Conservation (phyloP, 2,888 invertebrate genomes). For the Leucophora obtusa region DNA sequence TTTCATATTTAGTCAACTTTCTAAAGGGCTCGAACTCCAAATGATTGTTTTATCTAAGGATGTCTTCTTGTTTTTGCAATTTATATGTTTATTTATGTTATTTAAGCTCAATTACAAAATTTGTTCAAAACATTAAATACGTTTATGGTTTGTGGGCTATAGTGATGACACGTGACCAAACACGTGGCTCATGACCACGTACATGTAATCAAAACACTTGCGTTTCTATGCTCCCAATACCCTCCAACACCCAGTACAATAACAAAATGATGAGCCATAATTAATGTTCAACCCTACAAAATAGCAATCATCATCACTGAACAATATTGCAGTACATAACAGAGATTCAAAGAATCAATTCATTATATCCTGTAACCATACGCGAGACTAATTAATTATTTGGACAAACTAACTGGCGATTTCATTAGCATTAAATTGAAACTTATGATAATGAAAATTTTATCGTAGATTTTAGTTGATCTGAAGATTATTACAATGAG, state of each 20-base stretch:
- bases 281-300: slow-evolving; percentile 44
- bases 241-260: slow-evolving; percentile 4
- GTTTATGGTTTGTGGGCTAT: slow-evolving; percentile 65
- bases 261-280: slow-evolving; percentile 47
- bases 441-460: no score
- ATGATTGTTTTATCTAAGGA: slow-evolving; percentile 2
- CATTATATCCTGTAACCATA: no score
- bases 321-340: slow-evolving; percentile 26
- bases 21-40: neutral
- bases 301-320: slow-evolving; percentile 36
- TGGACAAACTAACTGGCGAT: no score
- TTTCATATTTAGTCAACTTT: neutral
- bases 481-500: no score
- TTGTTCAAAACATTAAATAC: slow-evolving; percentile 63
- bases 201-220: slow-evolving; percentile 58
- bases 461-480: no score
- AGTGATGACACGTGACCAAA: slow-evolving; percentile 74
- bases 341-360: neutral
- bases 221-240: slow-evolving; percentile 29
- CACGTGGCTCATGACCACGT: slow-evolving; percentile 69
- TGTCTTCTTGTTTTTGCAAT: slow-evolving; percentile 27
- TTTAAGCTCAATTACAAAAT: slow-evolving; percentile 65
- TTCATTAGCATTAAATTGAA: no score
- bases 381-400: no score
- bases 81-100: slow-evolving; percentile 69